Percentiles rank a stretch among this genome's conserved stretches.
Evolutionary conservation across 2,888 invertebrate genomes (phyloP).

Genomic region (Tortricodes alternella): DNA sequence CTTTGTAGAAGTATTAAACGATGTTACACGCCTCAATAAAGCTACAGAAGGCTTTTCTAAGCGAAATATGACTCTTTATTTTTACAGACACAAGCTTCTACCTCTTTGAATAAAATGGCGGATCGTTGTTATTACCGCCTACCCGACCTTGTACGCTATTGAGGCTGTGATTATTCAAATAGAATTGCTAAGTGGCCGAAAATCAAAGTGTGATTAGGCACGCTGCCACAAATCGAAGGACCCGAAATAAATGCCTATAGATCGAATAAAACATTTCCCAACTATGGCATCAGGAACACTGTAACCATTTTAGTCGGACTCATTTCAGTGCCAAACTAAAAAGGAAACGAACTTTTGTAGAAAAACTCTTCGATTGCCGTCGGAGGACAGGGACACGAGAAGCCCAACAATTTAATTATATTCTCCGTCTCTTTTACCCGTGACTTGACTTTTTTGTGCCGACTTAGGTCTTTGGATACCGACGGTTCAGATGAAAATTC

Average conservation of each 20-base stretch:
- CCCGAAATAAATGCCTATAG: not conserved
- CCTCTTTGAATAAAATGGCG: too few species aligned
- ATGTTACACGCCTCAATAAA: too few species aligned
- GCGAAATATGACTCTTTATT: too few species aligned
- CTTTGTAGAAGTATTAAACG: too few species aligned
- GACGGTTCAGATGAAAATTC: slow-evolving; percentile 59
- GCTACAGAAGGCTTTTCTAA: too few species aligned
- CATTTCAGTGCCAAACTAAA: slow-evolving; percentile 48
- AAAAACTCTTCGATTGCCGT: slow-evolving; percentile 62
- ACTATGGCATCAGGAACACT: slow-evolving; percentile 3
- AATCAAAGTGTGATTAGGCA: slow-evolving; percentile 24
- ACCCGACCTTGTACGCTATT: too few species aligned
- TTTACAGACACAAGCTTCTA: too few species aligned
- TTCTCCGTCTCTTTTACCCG: slow-evolving; percentile 57
- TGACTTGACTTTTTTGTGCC: slow-evolving; percentile 49
- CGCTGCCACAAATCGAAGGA: slow-evolving; percentile 7
- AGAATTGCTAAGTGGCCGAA: slow-evolving; percentile 12
- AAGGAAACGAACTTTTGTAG: slow-evolving; percentile 52
- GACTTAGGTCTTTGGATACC: slow-evolving; percentile 21
- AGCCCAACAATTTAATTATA: slow-evolving; percentile 73
- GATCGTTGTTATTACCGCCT: too few species aligned
- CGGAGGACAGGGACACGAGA: slow-evolving; percentile 49
- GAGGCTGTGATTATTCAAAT: slow-evolving; percentile 1
- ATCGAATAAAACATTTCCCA: slow-evolving; percentile 14
- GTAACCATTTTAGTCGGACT: slow-evolving; percentile 39